Evolutionary conservation across 2,888 invertebrate genomes (phyloP).

Genomic region (Phengaris arion): DNA sequence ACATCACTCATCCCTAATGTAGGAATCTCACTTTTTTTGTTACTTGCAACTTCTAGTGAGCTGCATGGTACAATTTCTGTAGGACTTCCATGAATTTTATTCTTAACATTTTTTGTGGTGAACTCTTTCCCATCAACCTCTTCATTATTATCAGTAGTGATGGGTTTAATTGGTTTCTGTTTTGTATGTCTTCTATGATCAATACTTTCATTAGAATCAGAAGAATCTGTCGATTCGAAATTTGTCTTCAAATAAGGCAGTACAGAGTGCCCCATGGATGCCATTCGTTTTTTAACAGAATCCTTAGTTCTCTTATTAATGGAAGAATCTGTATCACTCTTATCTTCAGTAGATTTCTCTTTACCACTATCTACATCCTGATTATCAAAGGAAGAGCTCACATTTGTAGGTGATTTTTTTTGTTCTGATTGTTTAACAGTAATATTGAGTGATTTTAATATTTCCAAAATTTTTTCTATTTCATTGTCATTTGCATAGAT

Average conservation of each 20-base stretch:
- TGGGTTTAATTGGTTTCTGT: slow-evolving; percentile 54
- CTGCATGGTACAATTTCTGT: slow-evolving; percentile 52
- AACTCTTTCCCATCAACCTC: slow-evolving; percentile 45
- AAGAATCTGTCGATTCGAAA: slow-evolving; percentile 60
- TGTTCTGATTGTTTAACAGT: slow-evolving; percentile 47
- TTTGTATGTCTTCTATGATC: slow-evolving; percentile 48
- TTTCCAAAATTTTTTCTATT: slow-evolving; percentile 50
- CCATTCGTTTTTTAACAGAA: slow-evolving; percentile 67
- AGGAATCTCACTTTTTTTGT: slow-evolving; percentile 41
- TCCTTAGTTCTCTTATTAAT: slow-evolving; percentile 60
- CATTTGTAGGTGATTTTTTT: slow-evolving; percentile 31
- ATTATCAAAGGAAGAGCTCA: slow-evolving; percentile 15
- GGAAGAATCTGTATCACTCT: slow-evolving; percentile 64
- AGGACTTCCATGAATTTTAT: slow-evolving; percentile 3
- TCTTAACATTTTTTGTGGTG: background rate
- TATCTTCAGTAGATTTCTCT: slow-evolving; percentile 38
- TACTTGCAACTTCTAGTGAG: slow-evolving; percentile 42
- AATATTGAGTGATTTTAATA: slow-evolving; percentile 50
- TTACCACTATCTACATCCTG: slow-evolving; percentile 35
- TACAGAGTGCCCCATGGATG: slow-evolving; percentile 69
- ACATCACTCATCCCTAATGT: slow-evolving; percentile 47
- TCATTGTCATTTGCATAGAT: slow-evolving; percentile 56
- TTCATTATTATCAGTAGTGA: slow-evolving; percentile 45
- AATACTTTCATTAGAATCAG: slow-evolving; percentile 55
- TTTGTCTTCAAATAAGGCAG: slow-evolving; percentile 50